These are phyloP conservation scores for human DNA, from an alignment of 2,113 vertebrate species.

Conservation along the genomic window DNA sequence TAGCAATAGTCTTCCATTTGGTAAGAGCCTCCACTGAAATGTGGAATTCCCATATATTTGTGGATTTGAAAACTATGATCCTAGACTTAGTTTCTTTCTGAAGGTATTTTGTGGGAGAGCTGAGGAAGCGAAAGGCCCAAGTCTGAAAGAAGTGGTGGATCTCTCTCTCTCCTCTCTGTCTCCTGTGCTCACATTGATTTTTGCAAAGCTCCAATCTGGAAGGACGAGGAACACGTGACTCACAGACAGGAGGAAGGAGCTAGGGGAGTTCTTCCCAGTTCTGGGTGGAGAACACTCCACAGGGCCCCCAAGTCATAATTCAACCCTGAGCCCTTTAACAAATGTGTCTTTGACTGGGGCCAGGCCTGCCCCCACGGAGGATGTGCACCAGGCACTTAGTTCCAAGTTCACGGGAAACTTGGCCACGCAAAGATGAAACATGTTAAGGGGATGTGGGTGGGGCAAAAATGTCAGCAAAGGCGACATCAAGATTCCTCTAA, in stretches of 20 bases:
- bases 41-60: fast-evolving
- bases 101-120: background rate
- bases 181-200: fast-evolving
- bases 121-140: background rate
- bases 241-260: background rate
- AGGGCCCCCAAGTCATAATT: too few species aligned
- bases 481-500: fast-evolving
- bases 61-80: background rate
- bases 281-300: fast-evolving
- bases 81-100: background rate
- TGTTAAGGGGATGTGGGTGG: background rate
- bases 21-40: background rate
- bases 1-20: background rate
- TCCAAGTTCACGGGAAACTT: background rate
- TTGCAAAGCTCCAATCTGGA: fast-evolving
- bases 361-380: background rate
- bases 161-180: background rate
- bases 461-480: background rate
- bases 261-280: background rate
- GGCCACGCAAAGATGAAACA: background rate
- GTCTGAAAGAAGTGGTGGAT: background rate
- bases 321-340: background rate
- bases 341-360: background rate
- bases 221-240: fast-evolving
- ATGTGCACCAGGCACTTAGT: background rate